A percentile compares a stretch with the other conserved stretches of the same genome.
Conservation (phyloP, 2,113 vertebrate species). For the Oophaga pumilio region DNA sequence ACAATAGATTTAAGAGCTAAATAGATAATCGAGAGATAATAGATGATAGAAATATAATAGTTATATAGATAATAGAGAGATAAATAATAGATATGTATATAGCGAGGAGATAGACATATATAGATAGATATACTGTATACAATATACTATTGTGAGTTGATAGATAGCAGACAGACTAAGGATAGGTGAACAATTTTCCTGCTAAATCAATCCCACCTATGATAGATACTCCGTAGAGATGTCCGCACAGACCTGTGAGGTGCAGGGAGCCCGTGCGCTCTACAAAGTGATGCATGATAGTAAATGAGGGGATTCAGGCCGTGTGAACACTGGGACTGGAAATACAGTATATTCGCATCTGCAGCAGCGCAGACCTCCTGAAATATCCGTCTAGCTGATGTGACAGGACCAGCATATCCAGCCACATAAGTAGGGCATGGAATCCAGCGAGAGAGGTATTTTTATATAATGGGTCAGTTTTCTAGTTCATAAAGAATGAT, state of each 20-base stretch:
- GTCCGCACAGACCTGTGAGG: too few relatives aligned
- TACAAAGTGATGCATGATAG: background rate
- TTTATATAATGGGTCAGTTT: constrained; percentile 59
- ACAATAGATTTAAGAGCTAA: too few relatives aligned
- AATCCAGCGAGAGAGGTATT: constrained; percentile 59
- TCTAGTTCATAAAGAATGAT: constrained; percentile 58
- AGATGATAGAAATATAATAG: background rate
- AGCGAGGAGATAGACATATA: background rate
- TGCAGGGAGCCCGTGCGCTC: background rate
- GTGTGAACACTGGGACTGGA: background rate
- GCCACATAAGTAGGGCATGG: constrained; percentile 50
- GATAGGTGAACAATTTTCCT: too few relatives aligned
- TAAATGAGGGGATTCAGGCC: constrained; percentile 20
- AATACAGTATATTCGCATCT: constrained; percentile 8
- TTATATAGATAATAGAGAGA: background rate
- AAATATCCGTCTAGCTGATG: constrained; percentile 44
- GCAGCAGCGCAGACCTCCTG: background rate
- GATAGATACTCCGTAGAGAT: too few relatives aligned
- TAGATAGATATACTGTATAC: background rate
- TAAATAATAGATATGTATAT: background rate
- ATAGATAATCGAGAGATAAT: background rate
- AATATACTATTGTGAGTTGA: too few relatives aligned
- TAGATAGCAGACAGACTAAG: too few relatives aligned
- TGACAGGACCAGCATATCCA: constrained; percentile 33
- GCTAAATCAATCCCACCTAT: too few relatives aligned